Conservation (phyloP, 2,888 invertebrate genomes). For the Chrysodeixis includens region DNA sequence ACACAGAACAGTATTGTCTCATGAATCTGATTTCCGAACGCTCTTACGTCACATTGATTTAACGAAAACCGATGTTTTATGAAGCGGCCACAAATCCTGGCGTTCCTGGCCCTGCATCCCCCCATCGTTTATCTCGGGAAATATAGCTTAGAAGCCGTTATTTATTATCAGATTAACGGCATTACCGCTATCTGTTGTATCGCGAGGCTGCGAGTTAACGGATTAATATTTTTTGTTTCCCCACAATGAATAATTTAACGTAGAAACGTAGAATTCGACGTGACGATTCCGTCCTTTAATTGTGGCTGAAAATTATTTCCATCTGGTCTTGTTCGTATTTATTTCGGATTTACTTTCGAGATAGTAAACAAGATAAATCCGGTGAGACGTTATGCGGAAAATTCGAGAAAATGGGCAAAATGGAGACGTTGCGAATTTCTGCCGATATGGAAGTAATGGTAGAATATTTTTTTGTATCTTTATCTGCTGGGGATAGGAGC, state of each 20-base stretch:
- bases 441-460: slow-evolving; percentile 52
- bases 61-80: slow-evolving; percentile 38
- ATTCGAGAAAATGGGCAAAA: slow-evolving; percentile 40
- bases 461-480: slow-evolving; percentile 38
- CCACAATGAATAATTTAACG: slow-evolving; percentile 45
- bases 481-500: slow-evolving; percentile 25
- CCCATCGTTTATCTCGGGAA: slow-evolving; percentile 42
- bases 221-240: slow-evolving; percentile 43
- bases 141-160: slow-evolving; percentile 51
- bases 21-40: slow-evolving; percentile 25
- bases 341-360: slow-evolving; percentile 51
- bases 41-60: slow-evolving; percentile 24
- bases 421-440: slow-evolving; percentile 48
- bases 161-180: slow-evolving; percentile 57
- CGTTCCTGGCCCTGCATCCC: slow-evolving; percentile 41
- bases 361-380: slow-evolving; percentile 56
- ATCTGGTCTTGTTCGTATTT: slow-evolving; percentile 40
- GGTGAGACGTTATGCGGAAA: slow-evolving; percentile 37
- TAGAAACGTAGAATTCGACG: slow-evolving; percentile 28
- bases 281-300: slow-evolving; percentile 43
- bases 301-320: slow-evolving; percentile 42
- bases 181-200: slow-evolving; percentile 34
- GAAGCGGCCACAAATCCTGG: slow-evolving; percentile 35
- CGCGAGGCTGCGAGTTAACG: slow-evolving; percentile 31
- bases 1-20: slow-evolving; percentile 16